Conservation (phyloP, 2,113 vertebrate species). For the Tamias sibiricus region DNA sequence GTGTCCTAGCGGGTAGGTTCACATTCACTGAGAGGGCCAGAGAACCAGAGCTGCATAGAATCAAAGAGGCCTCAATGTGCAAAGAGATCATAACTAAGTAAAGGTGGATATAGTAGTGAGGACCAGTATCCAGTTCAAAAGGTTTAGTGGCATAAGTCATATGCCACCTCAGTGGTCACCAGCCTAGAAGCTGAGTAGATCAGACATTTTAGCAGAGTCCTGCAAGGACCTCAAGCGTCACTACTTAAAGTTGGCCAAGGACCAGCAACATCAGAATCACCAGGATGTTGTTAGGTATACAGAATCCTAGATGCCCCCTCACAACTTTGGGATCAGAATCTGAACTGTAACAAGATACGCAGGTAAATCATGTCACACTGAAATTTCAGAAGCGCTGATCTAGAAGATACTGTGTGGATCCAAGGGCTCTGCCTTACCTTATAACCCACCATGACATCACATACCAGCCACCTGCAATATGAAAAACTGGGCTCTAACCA, state of each 20-base stretch:
- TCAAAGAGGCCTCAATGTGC: background rate
- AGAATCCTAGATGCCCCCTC: background rate
- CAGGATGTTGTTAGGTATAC: background rate
- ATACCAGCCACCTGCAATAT: background rate
- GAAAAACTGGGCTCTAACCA: background rate
- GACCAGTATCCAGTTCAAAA: background rate
- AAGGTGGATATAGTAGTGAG: background rate
- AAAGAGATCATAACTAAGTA: background rate
- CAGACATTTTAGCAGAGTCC: background rate
- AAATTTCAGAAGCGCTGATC: background rate
- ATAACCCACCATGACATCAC: background rate
- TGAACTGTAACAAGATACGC: background rate
- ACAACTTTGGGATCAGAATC: background rate
- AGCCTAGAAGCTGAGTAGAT: background rate
- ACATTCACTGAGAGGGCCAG: background rate
- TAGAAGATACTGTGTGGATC: background rate
- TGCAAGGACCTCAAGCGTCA: background rate
- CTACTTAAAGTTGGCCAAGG: background rate
- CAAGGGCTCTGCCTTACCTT: background rate
- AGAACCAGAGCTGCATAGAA: background rate
- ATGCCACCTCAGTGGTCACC: no score
- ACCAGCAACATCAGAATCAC: background rate
- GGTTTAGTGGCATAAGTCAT: background rate
- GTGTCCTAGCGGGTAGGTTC: background rate
- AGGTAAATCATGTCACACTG: background rate